Conservation (phyloP, 2,888 invertebrate species). For the Antheraea yamamai region DNA sequence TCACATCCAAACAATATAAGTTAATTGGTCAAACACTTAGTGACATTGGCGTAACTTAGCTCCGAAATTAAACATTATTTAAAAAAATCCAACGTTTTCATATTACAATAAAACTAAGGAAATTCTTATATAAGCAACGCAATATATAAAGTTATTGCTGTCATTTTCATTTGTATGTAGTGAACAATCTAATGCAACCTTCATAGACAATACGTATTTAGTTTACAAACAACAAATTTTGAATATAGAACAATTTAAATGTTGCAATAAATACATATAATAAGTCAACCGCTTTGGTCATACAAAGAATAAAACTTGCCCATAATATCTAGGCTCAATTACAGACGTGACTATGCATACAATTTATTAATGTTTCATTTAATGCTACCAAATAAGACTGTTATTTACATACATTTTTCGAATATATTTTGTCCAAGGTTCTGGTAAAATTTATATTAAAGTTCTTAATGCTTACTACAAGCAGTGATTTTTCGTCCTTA, state of each 20-base stretch:
- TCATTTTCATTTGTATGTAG: too few relatives aligned
- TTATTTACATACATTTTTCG: constrained; percentile 18
- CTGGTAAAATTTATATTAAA: neutral
- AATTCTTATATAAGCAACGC: too few relatives aligned
- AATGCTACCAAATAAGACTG: constrained; percentile 14
- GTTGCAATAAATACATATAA: constrained; percentile 6
- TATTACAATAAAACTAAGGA: too few relatives aligned
- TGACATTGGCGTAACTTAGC: neutral
- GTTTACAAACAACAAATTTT: constrained; percentile 6
- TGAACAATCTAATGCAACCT: neutral
- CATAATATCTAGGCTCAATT: constrained; percentile 8
- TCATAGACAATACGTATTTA: constrained; percentile 3
- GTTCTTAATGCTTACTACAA: neutral
- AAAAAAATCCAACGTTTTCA: neutral
- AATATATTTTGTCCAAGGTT: constrained; percentile 18
- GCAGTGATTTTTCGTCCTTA: neutral
- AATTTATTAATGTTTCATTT: constrained; percentile 14
- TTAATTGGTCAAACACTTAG: neutral
- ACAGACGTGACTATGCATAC: constrained; percentile 10
- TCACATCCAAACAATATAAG: neutral
- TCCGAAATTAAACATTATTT: neutral
- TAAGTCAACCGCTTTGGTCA: constrained; percentile 7
- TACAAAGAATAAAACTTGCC: neutral
- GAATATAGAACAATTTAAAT: constrained; percentile 12
- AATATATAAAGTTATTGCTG: too few relatives aligned